phyloP scores from a whole-genome alignment of 2,113 vertebrate species.

The Forbesichthys agassizii region DNA sequence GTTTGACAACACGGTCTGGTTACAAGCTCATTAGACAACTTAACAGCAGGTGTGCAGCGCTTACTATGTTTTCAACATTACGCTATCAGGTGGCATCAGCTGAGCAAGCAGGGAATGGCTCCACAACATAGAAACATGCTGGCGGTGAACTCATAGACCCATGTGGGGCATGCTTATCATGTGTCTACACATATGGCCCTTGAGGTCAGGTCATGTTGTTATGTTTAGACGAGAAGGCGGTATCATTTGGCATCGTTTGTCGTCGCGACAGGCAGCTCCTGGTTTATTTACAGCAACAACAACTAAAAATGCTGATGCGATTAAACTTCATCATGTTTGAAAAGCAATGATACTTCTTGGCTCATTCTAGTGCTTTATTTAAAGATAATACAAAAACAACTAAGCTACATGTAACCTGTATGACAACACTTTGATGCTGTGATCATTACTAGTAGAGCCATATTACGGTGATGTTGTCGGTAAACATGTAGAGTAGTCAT shows the following conservation, averaged over 20 bases:
- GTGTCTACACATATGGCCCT: slow-evolving; percentile 12
- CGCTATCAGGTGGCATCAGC: slow-evolving; percentile 58
- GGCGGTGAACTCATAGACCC: slow-evolving; percentile 40
- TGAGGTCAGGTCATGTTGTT: slow-evolving; percentile 1
- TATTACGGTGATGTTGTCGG: slow-evolving; percentile 11
- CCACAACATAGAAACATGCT: slow-evolving; percentile 38
- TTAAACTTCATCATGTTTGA: slow-evolving; percentile 41
- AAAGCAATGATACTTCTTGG: slow-evolving; percentile 21
- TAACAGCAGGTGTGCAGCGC: slow-evolving; percentile 45
- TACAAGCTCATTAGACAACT: slow-evolving; percentile 38
- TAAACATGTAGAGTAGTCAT: slow-evolving; percentile 11
- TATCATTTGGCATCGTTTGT: slow-evolving; percentile 11
- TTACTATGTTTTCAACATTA: slow-evolving; percentile 51
- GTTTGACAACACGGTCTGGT: slow-evolving; percentile 60
- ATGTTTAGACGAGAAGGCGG: background rate
- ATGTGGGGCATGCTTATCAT: slow-evolving; percentile 48
- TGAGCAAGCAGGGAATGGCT: slow-evolving; percentile 47
- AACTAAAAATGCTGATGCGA: slow-evolving; percentile 54
- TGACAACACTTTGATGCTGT: too few species aligned
- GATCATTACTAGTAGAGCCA: too few species aligned
- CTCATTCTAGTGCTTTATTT: too few species aligned
- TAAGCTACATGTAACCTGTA: background rate
- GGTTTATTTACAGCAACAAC: slow-evolving; percentile 47
- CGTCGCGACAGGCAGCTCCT: slow-evolving; percentile 49
- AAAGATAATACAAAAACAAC: slow-evolving; percentile 14